phyloP scores from a whole-genome alignment of 2,113 vertebrate genomes.

The Apeltes quadracus region DNA sequence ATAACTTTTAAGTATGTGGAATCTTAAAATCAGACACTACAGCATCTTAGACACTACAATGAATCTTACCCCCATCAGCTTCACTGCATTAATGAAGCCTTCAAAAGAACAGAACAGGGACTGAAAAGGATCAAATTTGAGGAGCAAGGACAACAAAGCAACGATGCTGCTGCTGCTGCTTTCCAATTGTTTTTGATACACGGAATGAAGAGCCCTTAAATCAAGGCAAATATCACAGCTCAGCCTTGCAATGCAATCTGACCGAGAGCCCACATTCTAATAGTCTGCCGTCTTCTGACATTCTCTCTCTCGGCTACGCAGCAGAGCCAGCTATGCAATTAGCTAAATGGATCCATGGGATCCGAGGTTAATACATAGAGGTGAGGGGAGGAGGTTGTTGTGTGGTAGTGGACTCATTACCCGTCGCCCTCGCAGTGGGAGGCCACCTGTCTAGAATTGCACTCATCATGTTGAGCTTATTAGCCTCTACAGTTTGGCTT shows the following conservation, averaged over 20 bases:
- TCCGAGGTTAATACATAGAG: conserved; percentile 51
- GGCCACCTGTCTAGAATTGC: conserved; percentile 28
- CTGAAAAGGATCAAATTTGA: too few relatives aligned
- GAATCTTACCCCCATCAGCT: background rate
- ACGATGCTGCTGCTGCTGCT: background rate
- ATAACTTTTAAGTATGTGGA: background rate
- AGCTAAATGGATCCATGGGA: conserved; percentile 65
- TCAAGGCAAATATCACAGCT: conserved; percentile 39
- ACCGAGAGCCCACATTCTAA: conserved; percentile 38
- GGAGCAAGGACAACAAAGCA: background rate
- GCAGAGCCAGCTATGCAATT: conserved; percentile 59
- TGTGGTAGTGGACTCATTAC: conserved; percentile 19
- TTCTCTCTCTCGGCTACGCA: conserved; percentile 39
- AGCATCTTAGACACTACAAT: conserved; percentile 21
- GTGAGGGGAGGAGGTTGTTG: background rate
- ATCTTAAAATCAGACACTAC: background rate
- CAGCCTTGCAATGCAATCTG: conserved; percentile 21
- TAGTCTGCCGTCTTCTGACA: conserved; percentile 38
- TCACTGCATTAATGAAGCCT: background rate
- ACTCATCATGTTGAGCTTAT: conserved; percentile 24
- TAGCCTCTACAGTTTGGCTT: background rate
- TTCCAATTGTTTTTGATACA: background rate
- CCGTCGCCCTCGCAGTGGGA: conserved; percentile 7
- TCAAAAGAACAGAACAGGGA: background rate
- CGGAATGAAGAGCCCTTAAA: conserved; percentile 29